These are phyloP conservation scores for Loris lydekkerianus DNA, from an alignment of 2,797 vertebrate genomes.

Conservation along the genomic window DNA sequence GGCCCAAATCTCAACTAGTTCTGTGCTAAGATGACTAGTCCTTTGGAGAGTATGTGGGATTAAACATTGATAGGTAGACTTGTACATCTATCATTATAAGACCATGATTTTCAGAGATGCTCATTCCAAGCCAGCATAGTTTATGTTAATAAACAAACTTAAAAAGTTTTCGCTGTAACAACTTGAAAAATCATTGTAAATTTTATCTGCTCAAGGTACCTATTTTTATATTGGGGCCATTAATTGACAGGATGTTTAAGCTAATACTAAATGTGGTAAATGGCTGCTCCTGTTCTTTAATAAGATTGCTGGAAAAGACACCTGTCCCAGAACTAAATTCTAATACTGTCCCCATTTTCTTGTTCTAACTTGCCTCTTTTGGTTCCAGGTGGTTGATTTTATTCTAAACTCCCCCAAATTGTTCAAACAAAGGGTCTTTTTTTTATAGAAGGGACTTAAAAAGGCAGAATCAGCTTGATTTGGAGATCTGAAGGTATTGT, in stretches of 20 bases:
- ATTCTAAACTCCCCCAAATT: background rate
- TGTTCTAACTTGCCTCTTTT: background rate
- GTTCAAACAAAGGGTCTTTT: background rate
- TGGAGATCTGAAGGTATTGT: background rate
- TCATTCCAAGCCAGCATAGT: background rate
- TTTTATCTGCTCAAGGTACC: conserved; percentile 9
- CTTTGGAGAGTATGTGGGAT: background rate
- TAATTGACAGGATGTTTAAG: conserved; percentile 9
- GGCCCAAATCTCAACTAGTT: background rate
- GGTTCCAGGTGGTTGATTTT: background rate
- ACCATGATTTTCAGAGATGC: background rate
- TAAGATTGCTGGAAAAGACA: background rate
- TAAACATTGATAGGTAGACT: background rate
- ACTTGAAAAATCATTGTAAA: background rate
- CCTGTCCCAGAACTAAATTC: background rate
- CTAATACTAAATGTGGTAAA: background rate
- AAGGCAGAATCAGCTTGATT: background rate
- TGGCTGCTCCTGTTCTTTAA: background rate
- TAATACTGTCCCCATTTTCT: background rate
- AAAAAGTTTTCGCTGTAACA: background rate
- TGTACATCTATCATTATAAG: conserved; percentile 12
- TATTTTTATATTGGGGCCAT: background rate
- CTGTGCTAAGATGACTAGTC: background rate
- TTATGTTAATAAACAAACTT: conserved; percentile 14
- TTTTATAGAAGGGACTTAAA: conserved; percentile 3